Base-by-base conservation (phyloP, 2,888 invertebrate species). In the Dasypogon diadema region DNA sequence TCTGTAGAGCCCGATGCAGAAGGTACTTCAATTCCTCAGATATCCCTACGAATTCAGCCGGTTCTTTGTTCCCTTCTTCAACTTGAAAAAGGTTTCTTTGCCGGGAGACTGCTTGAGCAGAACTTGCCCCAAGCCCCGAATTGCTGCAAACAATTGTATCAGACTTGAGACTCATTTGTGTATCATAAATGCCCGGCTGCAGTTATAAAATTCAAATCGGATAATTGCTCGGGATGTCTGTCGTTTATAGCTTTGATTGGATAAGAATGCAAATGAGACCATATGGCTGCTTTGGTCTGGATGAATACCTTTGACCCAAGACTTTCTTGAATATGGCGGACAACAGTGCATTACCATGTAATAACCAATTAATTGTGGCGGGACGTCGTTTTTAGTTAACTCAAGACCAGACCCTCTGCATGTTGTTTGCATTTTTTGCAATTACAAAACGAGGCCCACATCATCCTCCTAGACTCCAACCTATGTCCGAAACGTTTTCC, bases 181-280 rank as follows among this genome's bases (percentile, higher is more conserved):
- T 48, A n/a, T 5, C 16, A 4, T 54, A 10, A 10, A n/a, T 16
- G n/a, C 21, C 12, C 48, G 30, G 54, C 30, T 54, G 51, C 30
- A 54, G 70, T 54, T 70, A 70, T 70, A 70, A 70, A 70, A 70
- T 70, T 70, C 70, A 70, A 70, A 70, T 70, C 51, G 54, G 34
- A 70, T 54, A 70, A 70, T 70, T 54, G 54, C 34, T 26, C 70
- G 21, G 24, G 70, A 70, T 70, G 70, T 54, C 70, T 70, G 70
- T 70, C 54, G 46, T 70, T 70, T 54, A 70, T 70, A 22, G 70
- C 54, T 74, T 48, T 74, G 58, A 58, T 74, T 74, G 74, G 58
- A 46, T 30, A 74, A 74, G 37, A 74, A 74, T 74, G 58, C 56
- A 74, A 74, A 74, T 74, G 58, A 58, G 58, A 24, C 24, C 74